Base-by-base conservation (phyloP, 2,888 invertebrate species). In the Himalopsyche kuldschensis region DNA sequence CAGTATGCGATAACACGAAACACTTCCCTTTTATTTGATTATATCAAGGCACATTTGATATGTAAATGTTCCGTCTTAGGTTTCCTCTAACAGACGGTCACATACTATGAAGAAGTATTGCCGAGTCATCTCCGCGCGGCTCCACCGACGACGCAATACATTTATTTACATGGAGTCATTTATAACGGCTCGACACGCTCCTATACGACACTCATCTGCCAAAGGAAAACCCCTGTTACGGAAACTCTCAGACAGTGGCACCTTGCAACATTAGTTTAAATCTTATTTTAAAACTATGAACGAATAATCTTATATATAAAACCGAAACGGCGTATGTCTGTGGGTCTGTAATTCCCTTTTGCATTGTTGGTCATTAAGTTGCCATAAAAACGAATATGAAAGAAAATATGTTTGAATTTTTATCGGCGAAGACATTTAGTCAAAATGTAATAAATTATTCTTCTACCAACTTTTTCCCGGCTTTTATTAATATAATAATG, bases 131-230 rank as follows among this genome's bases (percentile, higher is more conserved):
- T 17, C 32, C 15, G 20, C n/a, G 32, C n/a, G 35, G 77, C 32
- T 77, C 35, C n/a, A 77, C 6, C 55, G 20, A 55, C 55, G 55
- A 55, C 55, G 55, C 55, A 55, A 78, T 78, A 78, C 41, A 35
- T 78, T 24, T 78, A 35, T 78, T 75, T 75, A 30, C 75, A 75
- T 75, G 75, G 75, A 30, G 75, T 75, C 75, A 75, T 75, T 32
- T 24, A 78, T 27, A 46, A 47, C 75, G 75, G 41, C 80, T 31
- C 55, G 75, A 75, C 75, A n/a, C 75, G 17, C n/a, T 30, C 11
- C 30, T 32, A 75, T 75, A 31, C 31, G 20, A 32, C 30, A 31
- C 32, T 75, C 75, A 30, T 31, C 75, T 32, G 31, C 75, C 27
- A 32, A 27, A 10, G 30, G 75, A 75, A 75, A 75, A 10, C 75